A percentile compares a stretch with the other conserved stretches of the same genome.
These are phyloP conservation scores for Drosophila neotestacea DNA, from an alignment of 2,888 invertebrate genomes.

Conservation along the genomic window DNA sequence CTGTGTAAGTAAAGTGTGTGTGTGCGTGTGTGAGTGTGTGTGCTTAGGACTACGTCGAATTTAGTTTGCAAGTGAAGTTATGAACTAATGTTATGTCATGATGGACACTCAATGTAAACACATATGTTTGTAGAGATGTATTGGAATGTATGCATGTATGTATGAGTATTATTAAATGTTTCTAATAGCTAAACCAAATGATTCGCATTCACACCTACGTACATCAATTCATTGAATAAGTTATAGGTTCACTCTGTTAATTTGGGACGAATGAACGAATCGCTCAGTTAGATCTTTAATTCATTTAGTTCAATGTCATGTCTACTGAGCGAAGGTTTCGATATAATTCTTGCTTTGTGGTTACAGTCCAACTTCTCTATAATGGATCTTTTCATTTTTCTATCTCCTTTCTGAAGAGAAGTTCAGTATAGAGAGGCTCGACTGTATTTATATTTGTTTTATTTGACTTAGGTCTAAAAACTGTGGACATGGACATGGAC, in stretches of 20 bases:
- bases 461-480: background rate
- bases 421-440: background rate
- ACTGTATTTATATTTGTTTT: background rate
- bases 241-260: background rate
- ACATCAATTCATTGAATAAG: slow-evolving; percentile 5
- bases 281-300: slow-evolving; percentile 1
- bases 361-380: background rate
- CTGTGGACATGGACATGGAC: background rate
- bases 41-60: slow-evolving; percentile 29
- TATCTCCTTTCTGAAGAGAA: background rate
- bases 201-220: slow-evolving; percentile 23
- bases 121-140: background rate
- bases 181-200: slow-evolving; percentile 29
- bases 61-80: slow-evolving; percentile 33
- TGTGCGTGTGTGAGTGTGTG: slow-evolving; percentile 24
- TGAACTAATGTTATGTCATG: slow-evolving; percentile 45
- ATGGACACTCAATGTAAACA: slow-evolving; percentile 13
- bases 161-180: slow-evolving; percentile 32
- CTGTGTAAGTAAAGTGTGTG: background rate
- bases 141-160: slow-evolving; percentile 1
- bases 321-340: background rate
- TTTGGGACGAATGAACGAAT: background rate
- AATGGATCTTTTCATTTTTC: background rate
- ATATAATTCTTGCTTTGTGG: background rate
- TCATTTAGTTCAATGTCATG: background rate